Conservation (phyloP, 2,113 vertebrate genomes). For the Melanostigma gelatinosum region DNA sequence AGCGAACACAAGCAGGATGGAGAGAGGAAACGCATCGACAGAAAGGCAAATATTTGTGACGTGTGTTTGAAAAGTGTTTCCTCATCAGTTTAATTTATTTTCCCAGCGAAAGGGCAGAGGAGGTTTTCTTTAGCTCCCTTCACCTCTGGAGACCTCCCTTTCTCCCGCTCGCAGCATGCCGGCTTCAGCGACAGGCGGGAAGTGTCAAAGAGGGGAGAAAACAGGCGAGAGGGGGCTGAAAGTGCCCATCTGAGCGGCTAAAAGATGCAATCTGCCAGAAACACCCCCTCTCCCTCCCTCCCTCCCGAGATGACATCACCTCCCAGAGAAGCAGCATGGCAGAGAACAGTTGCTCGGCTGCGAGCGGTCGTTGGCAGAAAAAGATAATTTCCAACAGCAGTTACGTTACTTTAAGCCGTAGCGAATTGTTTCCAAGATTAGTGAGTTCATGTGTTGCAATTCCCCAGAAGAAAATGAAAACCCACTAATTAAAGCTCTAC, state of each 20-base stretch:
- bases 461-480: background rate
- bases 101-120: background rate
- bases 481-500: background rate
- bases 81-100: conserved; percentile 32
- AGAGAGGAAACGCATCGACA: conserved; percentile 5
- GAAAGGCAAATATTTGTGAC: conserved; percentile 26
- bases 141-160: conserved; percentile 6
- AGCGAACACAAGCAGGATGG: background rate
- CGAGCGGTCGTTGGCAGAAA: conserved; percentile 1
- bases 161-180: conserved; percentile 12
- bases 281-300: background rate
- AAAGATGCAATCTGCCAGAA: conserved; percentile 75
- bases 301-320: conserved; percentile 75
- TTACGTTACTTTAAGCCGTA: conserved; percentile 29
- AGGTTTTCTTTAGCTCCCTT: background rate
- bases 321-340: conserved; percentile 55
- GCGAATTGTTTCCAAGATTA: conserved; percentile 11
- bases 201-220: conserved; percentile 24
- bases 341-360: conserved; percentile 47
- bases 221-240: conserved; percentile 37
- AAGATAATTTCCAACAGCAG: conserved; percentile 37
- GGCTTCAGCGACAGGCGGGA: conserved; percentile 17
- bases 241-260: conserved; percentile 60
- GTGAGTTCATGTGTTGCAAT: conserved; percentile 5
- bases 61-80: conserved; percentile 17